These are phyloP conservation scores for Escarpia spicata DNA, from an alignment of 2,888 invertebrate species.

Conservation along the genomic window DNA sequence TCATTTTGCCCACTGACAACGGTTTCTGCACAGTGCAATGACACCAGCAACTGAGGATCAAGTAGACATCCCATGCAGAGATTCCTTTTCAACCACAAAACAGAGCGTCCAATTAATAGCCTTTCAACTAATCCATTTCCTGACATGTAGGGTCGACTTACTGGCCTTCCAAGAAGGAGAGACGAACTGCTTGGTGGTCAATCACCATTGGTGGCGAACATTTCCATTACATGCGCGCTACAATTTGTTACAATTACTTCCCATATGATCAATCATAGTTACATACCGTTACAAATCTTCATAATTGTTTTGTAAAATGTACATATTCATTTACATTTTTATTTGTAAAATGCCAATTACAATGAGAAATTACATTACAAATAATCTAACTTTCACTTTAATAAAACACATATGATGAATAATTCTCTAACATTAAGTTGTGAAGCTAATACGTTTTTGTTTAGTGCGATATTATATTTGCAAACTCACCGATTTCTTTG, in stretches of 20 bases:
- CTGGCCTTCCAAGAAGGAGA: neutral
- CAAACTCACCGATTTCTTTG: slow-evolving; percentile 63
- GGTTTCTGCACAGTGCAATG: neutral
- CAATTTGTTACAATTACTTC: neutral
- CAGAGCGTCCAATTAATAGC: neutral
- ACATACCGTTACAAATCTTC: neutral
- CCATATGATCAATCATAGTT: neutral
- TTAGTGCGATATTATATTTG: neutral
- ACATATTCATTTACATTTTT: neutral
- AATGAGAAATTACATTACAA: neutral
- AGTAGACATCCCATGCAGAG: neutral
- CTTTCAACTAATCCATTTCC: slow-evolving; percentile 3
- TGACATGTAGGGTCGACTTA: neutral
- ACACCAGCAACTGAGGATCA: neutral
- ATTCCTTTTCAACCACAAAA: neutral
- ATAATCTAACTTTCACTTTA: neutral
- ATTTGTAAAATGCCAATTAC: neutral
- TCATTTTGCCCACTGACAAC: neutral
- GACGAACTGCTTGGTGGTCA: neutral
- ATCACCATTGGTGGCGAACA: neutral
- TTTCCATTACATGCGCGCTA: neutral
- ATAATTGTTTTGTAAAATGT: neutral
- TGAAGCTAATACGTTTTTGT: neutral
- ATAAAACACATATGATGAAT: neutral
- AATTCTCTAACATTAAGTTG: neutral